Base-by-base conservation (phyloP, 2,113 vertebrate species). In the Arothron firmamentum region DNA sequence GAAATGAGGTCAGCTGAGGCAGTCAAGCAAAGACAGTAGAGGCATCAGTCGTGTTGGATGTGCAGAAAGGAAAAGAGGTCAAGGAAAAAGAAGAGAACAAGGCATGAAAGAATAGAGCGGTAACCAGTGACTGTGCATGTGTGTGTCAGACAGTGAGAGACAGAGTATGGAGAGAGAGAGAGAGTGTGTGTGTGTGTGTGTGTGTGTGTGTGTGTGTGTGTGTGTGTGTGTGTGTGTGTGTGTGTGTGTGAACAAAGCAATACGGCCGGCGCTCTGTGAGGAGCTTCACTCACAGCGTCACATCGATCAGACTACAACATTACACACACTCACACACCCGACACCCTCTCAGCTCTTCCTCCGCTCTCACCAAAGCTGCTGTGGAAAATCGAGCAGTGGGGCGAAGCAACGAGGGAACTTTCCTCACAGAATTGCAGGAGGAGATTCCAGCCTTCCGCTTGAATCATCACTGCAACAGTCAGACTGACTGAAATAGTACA, bases 261-360 rank as follows among this genome's bases (percentile, higher is more conserved):
- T 78, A 76, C 85, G 82, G 56, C 66, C 28, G 23, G 34, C 74
- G 55, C 72, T 28, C 74, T 0, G 8, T 41, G 18, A 21, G 67
- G 56, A 88, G 85, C 85, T 77, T 87, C 80, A 83, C 70, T 78
- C 70, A 74, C 59, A 69, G 80, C 85, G 84, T 88, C 85, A 88
- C 83, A 88, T 88, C 34, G 70, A 87, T 86, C 74, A 79, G 84
- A 88, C 84, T 64, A 71, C 52, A 70, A 54, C 83, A 77, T 78
- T 55, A 67, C 71, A 83, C 66, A 66, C 65, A 50, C 46, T 56
- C 75, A 66, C 38, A 19, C 67, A 72, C 31, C 51, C 60, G 61
- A 67, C 61, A 74, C 71, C 52, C 56, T 47, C 45, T 47, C 60
- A 56, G 63, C 66, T 71, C 46, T 57, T 58, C 55, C 60, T 71